These are phyloP conservation scores for Oreonectes daqikongensis DNA, from an alignment of 2,797 vertebrate species.

Conservation along the genomic window DNA sequence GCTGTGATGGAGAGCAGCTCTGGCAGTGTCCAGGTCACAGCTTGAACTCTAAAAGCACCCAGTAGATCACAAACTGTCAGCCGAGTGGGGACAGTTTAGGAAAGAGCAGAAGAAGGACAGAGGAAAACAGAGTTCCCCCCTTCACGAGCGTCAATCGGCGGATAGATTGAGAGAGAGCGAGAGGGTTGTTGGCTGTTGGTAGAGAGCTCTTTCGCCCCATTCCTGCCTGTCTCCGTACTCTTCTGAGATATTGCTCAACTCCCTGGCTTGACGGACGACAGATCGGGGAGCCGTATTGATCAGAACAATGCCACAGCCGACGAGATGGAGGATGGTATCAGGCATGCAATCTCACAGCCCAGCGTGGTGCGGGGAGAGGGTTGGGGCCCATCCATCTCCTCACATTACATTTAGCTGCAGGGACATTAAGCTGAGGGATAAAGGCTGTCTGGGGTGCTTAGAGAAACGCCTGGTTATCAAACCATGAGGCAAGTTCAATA, in stretches of 20 bases:
- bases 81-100: conserved; percentile 57
- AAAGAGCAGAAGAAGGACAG: conserved; percentile 19
- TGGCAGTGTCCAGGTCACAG: conserved; percentile 68
- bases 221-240: conserved; percentile 66
- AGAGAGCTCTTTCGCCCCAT: conserved; percentile 61
- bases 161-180: conserved; percentile 62
- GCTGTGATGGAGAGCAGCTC: conserved; percentile 66
- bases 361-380: conserved; percentile 70
- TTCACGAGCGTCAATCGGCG: conserved; percentile 18
- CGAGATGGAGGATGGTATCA: conserved; percentile 78
- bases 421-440: conserved; percentile 79
- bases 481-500: conserved; percentile 53
- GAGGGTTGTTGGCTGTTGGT: conserved; percentile 24
- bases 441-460: conserved; percentile 78
- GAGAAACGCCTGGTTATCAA: conserved; percentile 71
- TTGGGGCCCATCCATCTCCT: conserved; percentile 73
- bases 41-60: conserved; percentile 73
- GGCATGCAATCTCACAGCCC: conserved; percentile 75
- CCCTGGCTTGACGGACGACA: conserved; percentile 72
- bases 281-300: conserved; percentile 75
- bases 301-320: conserved; percentile 70
- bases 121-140: conserved; percentile 44
- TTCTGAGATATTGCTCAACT: conserved; percentile 70
- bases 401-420: conserved; percentile 75
- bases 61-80: conserved; percentile 74